These are phyloP conservation scores for Antheraea mylitta DNA, from an alignment of 1,140 invertebrate species.

Conservation along the genomic window DNA sequence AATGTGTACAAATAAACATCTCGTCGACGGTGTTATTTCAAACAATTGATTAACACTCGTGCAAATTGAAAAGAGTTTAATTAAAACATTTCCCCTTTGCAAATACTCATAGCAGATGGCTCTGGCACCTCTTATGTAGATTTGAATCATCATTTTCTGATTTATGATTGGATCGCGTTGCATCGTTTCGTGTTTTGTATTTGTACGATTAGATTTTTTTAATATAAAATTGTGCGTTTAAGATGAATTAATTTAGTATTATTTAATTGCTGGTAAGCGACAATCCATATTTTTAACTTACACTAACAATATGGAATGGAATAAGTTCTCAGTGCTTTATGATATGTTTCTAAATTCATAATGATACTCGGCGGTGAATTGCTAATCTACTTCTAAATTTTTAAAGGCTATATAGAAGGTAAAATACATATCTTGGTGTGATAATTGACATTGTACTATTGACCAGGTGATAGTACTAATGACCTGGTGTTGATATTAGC, in stretches of 20 bases:
- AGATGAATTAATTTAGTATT: not conserved
- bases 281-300: no score
- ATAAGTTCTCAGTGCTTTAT: no score
- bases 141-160: not conserved
- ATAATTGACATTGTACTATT: no score
- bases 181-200: not conserved
- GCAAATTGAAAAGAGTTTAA: constrained; percentile 1
- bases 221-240: not conserved
- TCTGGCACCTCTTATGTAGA: not conserved
- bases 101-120: not conserved
- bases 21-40: constrained; percentile 42
- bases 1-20: constrained; percentile 19
- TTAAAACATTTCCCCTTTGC: not conserved
- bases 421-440: no score
- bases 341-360: no score
- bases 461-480: no score
- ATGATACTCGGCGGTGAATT: no score
- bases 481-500: no score
- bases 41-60: constrained; percentile 43
- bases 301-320: no score
- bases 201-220: not conserved
- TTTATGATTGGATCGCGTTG: not conserved
- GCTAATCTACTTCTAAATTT: no score
- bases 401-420: no score
- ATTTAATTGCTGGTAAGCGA: no score